These are phyloP conservation scores for Mamestra brassicae DNA, from an alignment of 2,888 invertebrate species.

Conservation along the genomic window DNA sequence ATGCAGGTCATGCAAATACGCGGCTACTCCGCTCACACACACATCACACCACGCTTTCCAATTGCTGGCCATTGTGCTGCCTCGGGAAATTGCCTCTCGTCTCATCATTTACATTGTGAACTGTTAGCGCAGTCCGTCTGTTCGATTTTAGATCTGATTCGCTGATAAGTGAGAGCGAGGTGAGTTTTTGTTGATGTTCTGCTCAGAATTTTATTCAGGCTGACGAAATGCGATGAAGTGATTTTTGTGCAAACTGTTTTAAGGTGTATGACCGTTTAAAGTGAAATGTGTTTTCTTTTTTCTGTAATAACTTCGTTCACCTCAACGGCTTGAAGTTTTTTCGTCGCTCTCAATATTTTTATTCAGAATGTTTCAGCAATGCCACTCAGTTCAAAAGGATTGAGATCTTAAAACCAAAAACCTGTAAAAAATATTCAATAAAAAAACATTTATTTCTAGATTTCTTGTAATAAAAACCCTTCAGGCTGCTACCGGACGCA, in stretches of 20 bases:
- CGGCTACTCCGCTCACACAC: constrained; percentile 75
- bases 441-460: background rate
- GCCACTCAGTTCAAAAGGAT: no score
- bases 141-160: constrained; percentile 56
- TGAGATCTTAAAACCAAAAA: no score
- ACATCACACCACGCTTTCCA: constrained; percentile 81
- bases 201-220: background rate
- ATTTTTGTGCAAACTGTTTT: constrained; percentile 32
- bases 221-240: constrained; percentile 12
- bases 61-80: constrained; percentile 72
- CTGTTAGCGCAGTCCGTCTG: constrained; percentile 55
- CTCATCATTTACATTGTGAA: constrained; percentile 66
- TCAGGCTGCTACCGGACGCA: constrained; percentile 7
- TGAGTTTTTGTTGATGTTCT: constrained; percentile 48
- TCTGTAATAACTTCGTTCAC: background rate
- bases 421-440: background rate
- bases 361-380: no score
- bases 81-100: constrained; percentile 66
- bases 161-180: constrained; percentile 38
- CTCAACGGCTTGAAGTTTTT: no score
- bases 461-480: background rate
- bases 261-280: background rate
- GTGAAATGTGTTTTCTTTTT: background rate
- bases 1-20: constrained; percentile 83
- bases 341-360: no score